Conservation (phyloP, 2,797 vertebrate genomes). For the Phylloscopus collybita region DNA sequence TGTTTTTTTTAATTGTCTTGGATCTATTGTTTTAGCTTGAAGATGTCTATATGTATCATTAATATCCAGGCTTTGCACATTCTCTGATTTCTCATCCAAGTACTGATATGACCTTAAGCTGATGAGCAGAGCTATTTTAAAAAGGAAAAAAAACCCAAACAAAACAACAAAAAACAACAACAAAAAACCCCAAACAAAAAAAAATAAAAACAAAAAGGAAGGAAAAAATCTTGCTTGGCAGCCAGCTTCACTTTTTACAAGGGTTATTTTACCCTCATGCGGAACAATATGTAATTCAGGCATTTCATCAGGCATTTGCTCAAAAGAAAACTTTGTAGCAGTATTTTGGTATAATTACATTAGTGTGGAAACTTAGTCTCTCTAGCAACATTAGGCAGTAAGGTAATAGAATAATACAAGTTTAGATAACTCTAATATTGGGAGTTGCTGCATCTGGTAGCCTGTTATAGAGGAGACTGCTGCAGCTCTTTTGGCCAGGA, state of each 20-base stretch:
- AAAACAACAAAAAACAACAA: too few species aligned
- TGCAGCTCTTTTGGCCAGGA: background rate
- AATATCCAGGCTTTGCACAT: background rate
- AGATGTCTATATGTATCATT: background rate
- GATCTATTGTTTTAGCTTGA: background rate
- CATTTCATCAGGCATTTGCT: constrained; percentile 20
- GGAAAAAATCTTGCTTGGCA: background rate
- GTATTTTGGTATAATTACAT: background rate
- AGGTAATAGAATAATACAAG: background rate
- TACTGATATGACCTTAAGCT: background rate
- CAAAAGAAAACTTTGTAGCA: constrained; percentile 20
- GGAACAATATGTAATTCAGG: constrained; percentile 47
- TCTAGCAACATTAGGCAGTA: background rate
- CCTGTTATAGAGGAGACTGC: background rate
- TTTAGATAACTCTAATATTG: background rate
- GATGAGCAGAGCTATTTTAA: constrained; percentile 24
- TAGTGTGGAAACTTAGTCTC: background rate
- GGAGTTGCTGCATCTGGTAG: background rate
- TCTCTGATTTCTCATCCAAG: background rate
- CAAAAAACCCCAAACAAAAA: too few species aligned
- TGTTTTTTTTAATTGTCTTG: background rate
- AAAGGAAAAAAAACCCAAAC: background rate
- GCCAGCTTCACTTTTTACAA: background rate
- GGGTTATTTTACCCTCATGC: constrained; percentile 37
- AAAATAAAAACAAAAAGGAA: rapidly evolving